Evolutionary conservation across 2,113 vertebrate species (phyloP).

Genomic region (Datnioides undecimradiatus): DNA sequence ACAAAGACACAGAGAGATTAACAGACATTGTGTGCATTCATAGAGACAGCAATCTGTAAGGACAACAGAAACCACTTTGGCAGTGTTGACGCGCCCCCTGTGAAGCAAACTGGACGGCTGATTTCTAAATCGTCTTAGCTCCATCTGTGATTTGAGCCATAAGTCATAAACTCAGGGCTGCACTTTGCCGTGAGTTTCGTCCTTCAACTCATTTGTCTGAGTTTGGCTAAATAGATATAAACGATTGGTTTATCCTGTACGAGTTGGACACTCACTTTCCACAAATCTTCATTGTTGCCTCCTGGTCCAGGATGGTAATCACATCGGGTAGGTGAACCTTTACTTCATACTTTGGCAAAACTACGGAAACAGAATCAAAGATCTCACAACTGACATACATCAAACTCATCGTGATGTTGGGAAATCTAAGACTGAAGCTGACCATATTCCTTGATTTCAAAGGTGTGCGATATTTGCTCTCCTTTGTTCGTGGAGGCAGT

Average conservation of each 20-base stretch:
- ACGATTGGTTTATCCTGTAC: too few species aligned
- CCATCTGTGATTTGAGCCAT: too few species aligned
- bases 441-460: constrained; percentile 84
- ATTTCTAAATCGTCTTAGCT: too few species aligned
- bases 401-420: neutral
- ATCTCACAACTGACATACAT: neutral
- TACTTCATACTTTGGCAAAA: constrained; percentile 85
- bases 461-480: constrained; percentile 57
- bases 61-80: too few species aligned
- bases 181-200: too few species aligned
- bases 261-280: constrained; percentile 76
- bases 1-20: neutral
- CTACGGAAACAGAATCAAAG: constrained; percentile 50
- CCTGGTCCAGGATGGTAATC: constrained; percentile 73
- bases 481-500: constrained; percentile 58
- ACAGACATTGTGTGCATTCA: too few species aligned
- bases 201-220: too few species aligned
- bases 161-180: too few species aligned
- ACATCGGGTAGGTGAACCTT: constrained; percentile 73
- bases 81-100: too few species aligned
- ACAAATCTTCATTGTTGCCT: constrained; percentile 72
- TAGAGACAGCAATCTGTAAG: too few species aligned
- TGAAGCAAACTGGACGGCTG: too few species aligned
- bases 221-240: too few species aligned
- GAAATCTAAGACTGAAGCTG: neutral